phyloP scores from a whole-genome alignment of 1,140 invertebrate species.

The Triops cancriformis region DNA sequence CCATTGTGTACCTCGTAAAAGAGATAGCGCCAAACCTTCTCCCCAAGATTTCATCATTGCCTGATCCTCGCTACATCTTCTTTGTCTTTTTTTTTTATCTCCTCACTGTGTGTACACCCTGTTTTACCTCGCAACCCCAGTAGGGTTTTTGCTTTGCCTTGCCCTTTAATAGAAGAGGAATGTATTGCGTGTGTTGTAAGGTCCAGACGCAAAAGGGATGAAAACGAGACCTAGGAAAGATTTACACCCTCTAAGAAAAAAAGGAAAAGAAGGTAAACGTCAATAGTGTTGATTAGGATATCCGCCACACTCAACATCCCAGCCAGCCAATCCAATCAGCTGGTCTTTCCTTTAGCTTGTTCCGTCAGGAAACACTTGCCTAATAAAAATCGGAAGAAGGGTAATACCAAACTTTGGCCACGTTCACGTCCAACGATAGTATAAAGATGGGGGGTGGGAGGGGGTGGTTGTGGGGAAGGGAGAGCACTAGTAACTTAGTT shows the following conservation, averaged over 20 bases:
- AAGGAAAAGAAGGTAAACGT: neutral
- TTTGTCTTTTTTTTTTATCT: neutral
- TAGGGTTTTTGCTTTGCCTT: neutral
- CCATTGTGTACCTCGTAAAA: slow-evolving; percentile 10
- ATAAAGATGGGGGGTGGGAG: no score
- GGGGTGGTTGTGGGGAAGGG: no score
- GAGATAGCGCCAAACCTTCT: neutral
- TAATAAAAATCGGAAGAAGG: no score
- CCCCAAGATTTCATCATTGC: slow-evolving; percentile 1
- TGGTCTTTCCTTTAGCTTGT: neutral
- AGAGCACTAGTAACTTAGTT: no score
- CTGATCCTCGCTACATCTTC: neutral
- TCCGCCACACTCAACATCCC: neutral
- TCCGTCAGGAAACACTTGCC: neutral
- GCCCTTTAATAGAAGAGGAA: neutral
- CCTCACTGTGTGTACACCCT: neutral
- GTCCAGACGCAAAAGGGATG: neutral
- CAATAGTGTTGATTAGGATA: slow-evolving; percentile 6
- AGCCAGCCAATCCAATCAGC: neutral
- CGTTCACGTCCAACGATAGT: no score
- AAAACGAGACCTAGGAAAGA: no score
- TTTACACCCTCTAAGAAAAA: no score
- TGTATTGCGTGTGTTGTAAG: neutral
- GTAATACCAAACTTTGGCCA: no score
- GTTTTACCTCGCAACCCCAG: neutral